These are phyloP conservation scores for Clupea harengus DNA, from an alignment of 2,113 vertebrate species.

Conservation along the genomic window DNA sequence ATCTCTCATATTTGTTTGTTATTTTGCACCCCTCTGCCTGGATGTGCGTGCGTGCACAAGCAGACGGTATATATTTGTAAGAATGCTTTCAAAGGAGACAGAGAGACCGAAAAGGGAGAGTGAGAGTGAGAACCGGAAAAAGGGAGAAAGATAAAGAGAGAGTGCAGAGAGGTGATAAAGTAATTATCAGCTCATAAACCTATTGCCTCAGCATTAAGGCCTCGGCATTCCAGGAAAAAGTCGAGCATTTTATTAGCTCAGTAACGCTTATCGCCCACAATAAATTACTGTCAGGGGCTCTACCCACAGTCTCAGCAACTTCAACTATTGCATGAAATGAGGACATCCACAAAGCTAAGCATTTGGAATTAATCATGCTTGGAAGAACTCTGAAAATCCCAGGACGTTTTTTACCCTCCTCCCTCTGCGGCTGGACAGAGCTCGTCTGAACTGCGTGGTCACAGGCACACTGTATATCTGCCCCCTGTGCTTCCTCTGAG, in stretches of 20 bases:
- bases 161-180: slow-evolving; percentile 32
- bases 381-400: slow-evolving; percentile 10
- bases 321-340: slow-evolving; percentile 27
- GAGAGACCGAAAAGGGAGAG: not conserved
- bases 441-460: not conserved
- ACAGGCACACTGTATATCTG: not conserved
- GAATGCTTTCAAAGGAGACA: not conserved
- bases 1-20: not conserved
- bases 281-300: slow-evolving; percentile 62
- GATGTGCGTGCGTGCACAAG: not conserved
- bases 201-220: slow-evolving; percentile 65
- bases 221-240: slow-evolving; percentile 62
- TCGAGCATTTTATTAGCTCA: slow-evolving; percentile 62
- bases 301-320: slow-evolving; percentile 47
- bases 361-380: slow-evolving; percentile 36
- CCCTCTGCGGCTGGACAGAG: not conserved
- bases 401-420: not conserved
- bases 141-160: not conserved
- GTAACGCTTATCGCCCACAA: slow-evolving; percentile 59
- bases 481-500: not conserved
- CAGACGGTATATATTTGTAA: not conserved
- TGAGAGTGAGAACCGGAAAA: not conserved
- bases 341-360: slow-evolving; percentile 30
- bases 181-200: slow-evolving; percentile 57
- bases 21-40: not conserved